Evolutionary conservation across 1,140 invertebrate species (phyloP).

Genomic region (Acyrthosiphon pisum): DNA sequence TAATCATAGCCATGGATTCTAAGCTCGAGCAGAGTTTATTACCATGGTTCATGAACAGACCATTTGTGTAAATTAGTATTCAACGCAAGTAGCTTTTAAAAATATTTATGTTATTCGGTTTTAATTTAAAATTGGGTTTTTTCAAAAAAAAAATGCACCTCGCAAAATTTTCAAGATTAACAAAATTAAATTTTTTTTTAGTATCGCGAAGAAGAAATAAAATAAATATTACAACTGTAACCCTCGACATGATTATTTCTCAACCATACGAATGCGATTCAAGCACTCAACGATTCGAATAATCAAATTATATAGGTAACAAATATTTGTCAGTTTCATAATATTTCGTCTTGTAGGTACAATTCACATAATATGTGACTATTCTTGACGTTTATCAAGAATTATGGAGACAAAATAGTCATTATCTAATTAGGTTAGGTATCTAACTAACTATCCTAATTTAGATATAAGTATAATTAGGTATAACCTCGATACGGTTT

Average conservation of each 20-base stretch:
- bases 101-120: background rate
- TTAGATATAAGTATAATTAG: no score
- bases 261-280: no score
- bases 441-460: no score
- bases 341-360: no score
- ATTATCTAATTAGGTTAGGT: no score
- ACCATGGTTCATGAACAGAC: background rate
- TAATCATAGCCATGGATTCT: background rate
- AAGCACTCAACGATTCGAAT: background rate
- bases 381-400: background rate
- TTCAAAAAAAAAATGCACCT: background rate
- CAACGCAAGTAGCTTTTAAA: background rate
- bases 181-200: background rate
- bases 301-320: background rate
- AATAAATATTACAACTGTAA: background rate
- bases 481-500: background rate
- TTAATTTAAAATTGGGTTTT: slow-evolving; percentile 16
- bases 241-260: background rate
- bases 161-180: background rate
- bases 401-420: no score
- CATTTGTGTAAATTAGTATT: slow-evolving; percentile 23
- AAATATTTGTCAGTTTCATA: background rate
- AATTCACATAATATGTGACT: no score
- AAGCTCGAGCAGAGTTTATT: background rate
- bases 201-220: background rate